A percentile compares a stretch with the other conserved stretches of the same genome.
Conservation (phyloP, 2,888 invertebrate genomes). For the Xiphydria camelus region DNA sequence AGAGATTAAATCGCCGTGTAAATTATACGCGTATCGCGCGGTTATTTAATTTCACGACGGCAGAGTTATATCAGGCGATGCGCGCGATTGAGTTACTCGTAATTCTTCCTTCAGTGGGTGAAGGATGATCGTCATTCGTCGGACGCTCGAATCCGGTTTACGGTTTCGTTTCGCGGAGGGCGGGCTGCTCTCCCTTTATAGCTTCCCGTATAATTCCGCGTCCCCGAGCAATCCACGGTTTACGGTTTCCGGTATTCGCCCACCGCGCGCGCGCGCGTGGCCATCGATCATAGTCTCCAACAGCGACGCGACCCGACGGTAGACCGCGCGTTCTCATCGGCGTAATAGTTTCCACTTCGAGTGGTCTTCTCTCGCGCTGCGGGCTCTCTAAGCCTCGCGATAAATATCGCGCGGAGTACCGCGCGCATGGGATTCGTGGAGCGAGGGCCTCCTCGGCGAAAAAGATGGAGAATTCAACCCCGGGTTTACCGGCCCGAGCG, state of each 20-base stretch:
- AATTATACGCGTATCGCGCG: too few species aligned
- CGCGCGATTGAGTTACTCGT: too few species aligned
- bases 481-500: constrained; percentile 38
- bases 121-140: too few species aligned
- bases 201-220: constrained; percentile 1
- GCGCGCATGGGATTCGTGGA: constrained; percentile 18
- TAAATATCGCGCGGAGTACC: constrained; percentile 43
- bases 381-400: constrained; percentile 45
- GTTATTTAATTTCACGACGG: too few species aligned
- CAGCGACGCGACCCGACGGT: constrained; percentile 11
- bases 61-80: too few species aligned
- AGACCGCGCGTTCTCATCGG: constrained; percentile 23
- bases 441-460: constrained; percentile 10
- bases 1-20: too few species aligned
- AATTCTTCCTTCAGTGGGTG: too few species aligned
- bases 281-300: constrained; percentile 3
- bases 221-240: neutral
- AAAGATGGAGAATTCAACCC: constrained; percentile 37
- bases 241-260: constrained; percentile 1
- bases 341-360: constrained; percentile 49
- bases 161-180: too few species aligned
- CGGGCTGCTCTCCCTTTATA: constrained; percentile 5
- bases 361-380: constrained; percentile 34
- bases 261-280: constrained; percentile 8
- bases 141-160: too few species aligned